Base-by-base conservation (phyloP, 1,140 invertebrate species). In the Rhagoletis zephyria region DNA sequence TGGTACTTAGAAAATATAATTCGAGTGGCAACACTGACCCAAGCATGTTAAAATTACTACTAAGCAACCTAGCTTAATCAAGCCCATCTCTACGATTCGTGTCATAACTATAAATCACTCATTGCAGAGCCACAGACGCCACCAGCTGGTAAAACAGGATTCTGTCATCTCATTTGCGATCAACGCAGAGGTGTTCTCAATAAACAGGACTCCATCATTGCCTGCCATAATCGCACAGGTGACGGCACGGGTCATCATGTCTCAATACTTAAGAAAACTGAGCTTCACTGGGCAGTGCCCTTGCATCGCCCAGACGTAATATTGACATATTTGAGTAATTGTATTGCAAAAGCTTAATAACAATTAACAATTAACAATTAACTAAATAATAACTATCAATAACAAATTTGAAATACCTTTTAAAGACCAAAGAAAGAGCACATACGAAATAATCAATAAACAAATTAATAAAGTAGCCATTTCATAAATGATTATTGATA, bases 131-230 rank as follows among this genome's bases (percentile, higher is more conserved):
- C 90, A 42, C 9, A 89, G 91, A 48, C 90, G 92, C 6, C 92
- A 93, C 87, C 91, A 92, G 86, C 88, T 93, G 45, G 92, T 93
- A 0, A 93, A 93, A 65, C 92, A 93, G 89, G 92, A 93, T 61
- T 93, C 92, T 56, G 92, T 93, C 12, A 93, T 93, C 59, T 93
- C 92, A 42, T 93, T 93, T 81, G 92, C 92, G 92, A 93, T 87
- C 91, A 93, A 87, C 90, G 90, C 9, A 91, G 92, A 4, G 90
- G 92, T 0, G 63, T 91, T 9, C 90, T 93, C 30, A 89, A 90
- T 67, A 93, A 93, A 64, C 92, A 93, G 88, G 92, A 93, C 60
- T 93, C 92, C 10, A 88, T 93, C 48, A 91, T 92, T 45, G 88
- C 90, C 81, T 88, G 87, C 74, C 88, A 87, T 16, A 93, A 91